Evolutionary conservation across 1,140 invertebrate genomes (phyloP).

Genomic region (Stenopsyche tienmushanensis): DNA sequence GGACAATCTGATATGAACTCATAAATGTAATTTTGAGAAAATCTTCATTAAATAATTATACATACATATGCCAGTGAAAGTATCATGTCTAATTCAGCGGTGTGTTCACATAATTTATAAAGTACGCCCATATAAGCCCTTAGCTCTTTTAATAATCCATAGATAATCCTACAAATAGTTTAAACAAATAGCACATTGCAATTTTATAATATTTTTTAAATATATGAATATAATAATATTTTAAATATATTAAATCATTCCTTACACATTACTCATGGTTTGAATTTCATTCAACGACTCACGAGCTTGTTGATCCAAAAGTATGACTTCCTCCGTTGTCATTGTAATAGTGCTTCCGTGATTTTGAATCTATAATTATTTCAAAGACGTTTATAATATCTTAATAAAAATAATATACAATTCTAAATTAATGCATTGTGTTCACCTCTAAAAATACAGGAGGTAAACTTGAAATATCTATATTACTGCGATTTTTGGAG

Average conservation of each 20-base stretch:
- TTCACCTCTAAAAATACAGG: conserved; percentile 66
- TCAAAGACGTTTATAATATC: background rate
- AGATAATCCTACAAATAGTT: conserved; percentile 60
- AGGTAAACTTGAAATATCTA: conserved; percentile 62
- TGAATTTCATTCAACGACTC: conserved; percentile 77
- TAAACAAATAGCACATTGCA: conserved; percentile 12
- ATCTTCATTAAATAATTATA: conserved; percentile 31
- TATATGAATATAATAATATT: background rate
- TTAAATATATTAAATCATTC: conserved; percentile 29
- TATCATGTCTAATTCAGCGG: conserved; percentile 79
- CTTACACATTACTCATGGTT: conserved; percentile 77
- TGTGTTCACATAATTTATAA: conserved; percentile 76
- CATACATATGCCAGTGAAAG: conserved; percentile 71
- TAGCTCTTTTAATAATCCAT: conserved; percentile 61
- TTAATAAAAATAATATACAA: too few relatives aligned
- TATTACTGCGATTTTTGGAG: conserved; percentile 49
- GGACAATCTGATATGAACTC: too few relatives aligned
- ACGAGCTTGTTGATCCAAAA: conserved; percentile 67
- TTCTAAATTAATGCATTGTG: too few relatives aligned
- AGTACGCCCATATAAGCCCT: conserved; percentile 70
- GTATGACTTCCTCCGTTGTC: conserved; percentile 76
- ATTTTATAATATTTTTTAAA: background rate
- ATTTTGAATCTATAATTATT: conserved; percentile 61
- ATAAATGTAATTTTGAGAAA: too few relatives aligned
- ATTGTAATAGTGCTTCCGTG: conserved; percentile 66